Evolutionary conservation across 2,113 vertebrate genomes (phyloP).

Genomic region (Pluvialis apricaria): DNA sequence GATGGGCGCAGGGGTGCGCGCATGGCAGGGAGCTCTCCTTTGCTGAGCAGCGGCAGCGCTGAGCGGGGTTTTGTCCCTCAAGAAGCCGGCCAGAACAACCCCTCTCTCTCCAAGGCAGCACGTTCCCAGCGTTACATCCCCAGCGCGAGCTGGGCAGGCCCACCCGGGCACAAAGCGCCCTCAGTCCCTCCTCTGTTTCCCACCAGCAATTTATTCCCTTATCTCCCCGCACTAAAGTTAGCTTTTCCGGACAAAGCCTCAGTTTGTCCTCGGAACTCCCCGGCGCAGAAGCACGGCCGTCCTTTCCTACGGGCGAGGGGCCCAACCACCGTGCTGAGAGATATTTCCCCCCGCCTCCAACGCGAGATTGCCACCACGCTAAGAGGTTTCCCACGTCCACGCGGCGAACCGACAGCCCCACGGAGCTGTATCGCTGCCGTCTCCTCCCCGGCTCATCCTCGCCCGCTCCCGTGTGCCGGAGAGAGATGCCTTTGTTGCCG

Average conservation of each 20-base stretch:
- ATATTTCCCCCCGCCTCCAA: background rate
- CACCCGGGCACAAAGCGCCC: background rate
- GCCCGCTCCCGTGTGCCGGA: background rate
- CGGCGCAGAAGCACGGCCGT: background rate
- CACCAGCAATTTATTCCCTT: background rate
- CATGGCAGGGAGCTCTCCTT: background rate
- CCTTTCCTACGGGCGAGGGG: background rate
- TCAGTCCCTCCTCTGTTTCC: background rate
- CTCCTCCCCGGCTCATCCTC: background rate
- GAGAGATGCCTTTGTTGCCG: background rate
- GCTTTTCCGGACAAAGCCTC: background rate
- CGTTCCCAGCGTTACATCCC: background rate
- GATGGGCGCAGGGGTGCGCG: accelerated
- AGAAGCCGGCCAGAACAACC: background rate
- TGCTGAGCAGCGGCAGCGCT: background rate
- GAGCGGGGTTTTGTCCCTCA: background rate
- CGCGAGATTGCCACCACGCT: accelerated
- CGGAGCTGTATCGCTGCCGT: background rate
- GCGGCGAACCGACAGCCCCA: background rate
- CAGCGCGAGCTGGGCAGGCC: too few species aligned
- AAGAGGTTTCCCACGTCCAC: background rate
- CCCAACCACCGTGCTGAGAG: background rate
- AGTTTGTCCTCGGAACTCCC: background rate
- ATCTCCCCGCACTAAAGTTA: background rate
- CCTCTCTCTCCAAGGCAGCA: background rate